Evolutionary conservation across 2,797 vertebrate species (phyloP).

Genomic region (Macrochelys suwanniensis): DNA sequence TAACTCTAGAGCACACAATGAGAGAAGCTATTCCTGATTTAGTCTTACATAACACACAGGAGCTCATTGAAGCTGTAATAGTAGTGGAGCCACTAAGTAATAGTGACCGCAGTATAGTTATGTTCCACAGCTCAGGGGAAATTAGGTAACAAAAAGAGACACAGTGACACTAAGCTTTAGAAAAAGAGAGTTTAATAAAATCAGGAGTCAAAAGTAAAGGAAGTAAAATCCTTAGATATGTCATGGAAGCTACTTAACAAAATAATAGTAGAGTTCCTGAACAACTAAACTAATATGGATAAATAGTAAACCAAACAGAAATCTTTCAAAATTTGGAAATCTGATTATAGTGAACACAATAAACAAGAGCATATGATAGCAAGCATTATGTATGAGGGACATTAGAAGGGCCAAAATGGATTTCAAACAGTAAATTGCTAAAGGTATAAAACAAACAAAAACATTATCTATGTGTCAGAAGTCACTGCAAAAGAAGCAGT

Average conservation of each 20-base stretch:
- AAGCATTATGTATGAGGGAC: neutral
- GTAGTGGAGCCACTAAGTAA: neutral
- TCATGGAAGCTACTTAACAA: slow-evolving; percentile 47
- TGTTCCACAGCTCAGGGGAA: neutral
- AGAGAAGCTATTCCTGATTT: neutral
- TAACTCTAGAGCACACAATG: neutral
- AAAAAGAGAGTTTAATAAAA: slow-evolving; percentile 52
- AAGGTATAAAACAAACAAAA: neutral
- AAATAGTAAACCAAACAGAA: neutral
- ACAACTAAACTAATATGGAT: neutral
- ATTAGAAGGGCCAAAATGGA: neutral
- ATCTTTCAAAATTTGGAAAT: slow-evolving; percentile 1
- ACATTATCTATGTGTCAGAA: neutral
- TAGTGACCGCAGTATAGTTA: slow-evolving; percentile 25
- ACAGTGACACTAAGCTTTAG: slow-evolving; percentile 32
- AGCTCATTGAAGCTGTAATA: slow-evolving; percentile 28
- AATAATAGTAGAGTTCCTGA: slow-evolving; percentile 19
- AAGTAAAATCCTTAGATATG: slow-evolving; percentile 34
- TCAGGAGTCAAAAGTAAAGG: slow-evolving; percentile 32
- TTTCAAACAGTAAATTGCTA: neutral
- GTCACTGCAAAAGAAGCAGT: neutral
- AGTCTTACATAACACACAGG: neutral
- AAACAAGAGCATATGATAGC: neutral
- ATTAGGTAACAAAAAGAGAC: neutral
- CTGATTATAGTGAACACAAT: neutral